These are phyloP conservation scores for Eidolon helvum DNA, from an alignment of 2,113 vertebrate genomes.

Conservation along the genomic window DNA sequence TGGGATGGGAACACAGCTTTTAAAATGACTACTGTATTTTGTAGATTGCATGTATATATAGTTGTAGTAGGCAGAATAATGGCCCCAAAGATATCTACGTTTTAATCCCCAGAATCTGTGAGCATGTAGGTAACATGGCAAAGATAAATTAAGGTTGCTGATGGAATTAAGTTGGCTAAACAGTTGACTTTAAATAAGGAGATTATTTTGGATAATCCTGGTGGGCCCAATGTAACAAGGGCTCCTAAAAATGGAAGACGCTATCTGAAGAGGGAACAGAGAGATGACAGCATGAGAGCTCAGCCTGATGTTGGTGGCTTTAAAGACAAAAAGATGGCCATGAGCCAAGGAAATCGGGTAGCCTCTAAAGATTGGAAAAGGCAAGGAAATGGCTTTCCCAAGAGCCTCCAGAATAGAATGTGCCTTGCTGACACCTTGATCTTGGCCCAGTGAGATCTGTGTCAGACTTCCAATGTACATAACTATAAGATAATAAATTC, in stretches of 20 bases:
- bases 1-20: neutral
- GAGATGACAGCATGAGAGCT: neutral
- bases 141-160: neutral
- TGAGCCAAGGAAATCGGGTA: neutral
- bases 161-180: neutral
- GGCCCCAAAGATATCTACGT: neutral
- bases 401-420: neutral
- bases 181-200: neutral
- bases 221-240: neutral
- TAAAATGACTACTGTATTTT: neutral
- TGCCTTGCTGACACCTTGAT: neutral
- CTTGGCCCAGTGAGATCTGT: neutral
- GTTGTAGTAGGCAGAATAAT: neutral
- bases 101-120: neutral
- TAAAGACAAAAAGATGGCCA: neutral
- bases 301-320: neutral
- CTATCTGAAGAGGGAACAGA: neutral
- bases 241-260: neutral
- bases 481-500: neutral
- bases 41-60: neutral
- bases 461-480: neutral
- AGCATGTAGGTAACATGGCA: neutral
- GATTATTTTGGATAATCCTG: neutral
- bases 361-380: neutral
- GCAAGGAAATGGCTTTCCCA: neutral